Conservation (phyloP, 2,113 vertebrate genomes). For the Probosciger aterrimus region DNA sequence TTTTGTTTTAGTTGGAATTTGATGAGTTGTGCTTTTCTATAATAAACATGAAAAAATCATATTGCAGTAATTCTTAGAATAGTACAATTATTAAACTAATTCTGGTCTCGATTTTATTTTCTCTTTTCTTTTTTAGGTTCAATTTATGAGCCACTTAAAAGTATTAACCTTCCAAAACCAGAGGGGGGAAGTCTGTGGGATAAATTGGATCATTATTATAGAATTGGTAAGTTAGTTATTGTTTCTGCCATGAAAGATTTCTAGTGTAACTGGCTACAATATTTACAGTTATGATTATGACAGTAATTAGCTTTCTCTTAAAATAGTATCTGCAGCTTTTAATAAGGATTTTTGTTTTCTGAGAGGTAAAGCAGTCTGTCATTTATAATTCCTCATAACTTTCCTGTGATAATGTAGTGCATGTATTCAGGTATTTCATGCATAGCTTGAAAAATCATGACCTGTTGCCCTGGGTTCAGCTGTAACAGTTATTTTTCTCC, state of each 20-base stretch:
- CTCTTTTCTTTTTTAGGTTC: conserved; percentile 77
- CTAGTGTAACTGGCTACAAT: not conserved
- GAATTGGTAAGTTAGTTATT: conserved; percentile 80
- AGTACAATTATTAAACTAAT: not conserved
- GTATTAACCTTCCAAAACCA: conserved; percentile 78
- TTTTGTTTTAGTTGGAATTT: not conserved
- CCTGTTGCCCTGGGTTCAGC: not conserved
- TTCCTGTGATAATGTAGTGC: not conserved
- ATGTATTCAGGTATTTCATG: not conserved
- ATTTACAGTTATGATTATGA: not conserved
- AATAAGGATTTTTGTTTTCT: not conserved
- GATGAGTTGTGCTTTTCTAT: not conserved
- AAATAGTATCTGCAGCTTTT: not conserved
- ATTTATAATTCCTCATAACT: not conserved
- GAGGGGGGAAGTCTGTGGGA: conserved; percentile 89
- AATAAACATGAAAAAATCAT: not conserved
- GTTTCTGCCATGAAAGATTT: not conserved
- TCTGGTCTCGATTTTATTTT: not conserved
- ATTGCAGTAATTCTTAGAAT: not conserved
- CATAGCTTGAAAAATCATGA: not conserved
- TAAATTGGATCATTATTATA: conserved; percentile 91
- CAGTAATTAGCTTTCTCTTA: not conserved
- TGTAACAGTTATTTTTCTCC: not conserved
- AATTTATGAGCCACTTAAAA: conserved; percentile 94
- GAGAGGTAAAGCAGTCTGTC: not conserved